phyloP scores from a whole-genome alignment of 2,113 vertebrate genomes.

The Onychorhynchus coronatus region DNA sequence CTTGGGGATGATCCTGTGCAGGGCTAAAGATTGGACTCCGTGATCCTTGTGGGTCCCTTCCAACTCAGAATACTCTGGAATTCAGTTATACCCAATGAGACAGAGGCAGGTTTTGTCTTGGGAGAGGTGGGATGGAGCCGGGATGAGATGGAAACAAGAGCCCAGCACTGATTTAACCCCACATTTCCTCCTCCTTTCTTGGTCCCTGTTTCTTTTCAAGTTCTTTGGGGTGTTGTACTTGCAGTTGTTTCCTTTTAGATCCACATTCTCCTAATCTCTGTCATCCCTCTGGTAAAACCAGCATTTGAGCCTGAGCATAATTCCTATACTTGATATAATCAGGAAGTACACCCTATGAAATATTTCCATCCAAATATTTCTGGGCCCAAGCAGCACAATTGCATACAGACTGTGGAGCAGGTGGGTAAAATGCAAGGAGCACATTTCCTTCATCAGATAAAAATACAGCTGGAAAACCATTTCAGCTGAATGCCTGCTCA shows the following conservation, averaged over 20 bases:
- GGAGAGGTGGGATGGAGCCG: neutral
- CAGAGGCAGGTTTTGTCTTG: neutral
- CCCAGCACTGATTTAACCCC: neutral
- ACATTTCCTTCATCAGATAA: neutral
- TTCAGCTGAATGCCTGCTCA: neutral
- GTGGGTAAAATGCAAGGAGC: neutral
- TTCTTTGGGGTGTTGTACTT: neutral
- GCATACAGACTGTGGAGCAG: neutral
- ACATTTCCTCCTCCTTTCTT: neutral
- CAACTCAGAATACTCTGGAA: neutral
- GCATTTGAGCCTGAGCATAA: neutral
- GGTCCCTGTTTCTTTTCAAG: neutral
- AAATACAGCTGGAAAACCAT: neutral
- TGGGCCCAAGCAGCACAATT: neutral
- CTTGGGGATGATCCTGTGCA: neutral
- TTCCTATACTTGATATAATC: neutral
- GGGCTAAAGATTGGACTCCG: too few relatives aligned
- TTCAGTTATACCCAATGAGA: neutral
- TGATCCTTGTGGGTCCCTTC: neutral
- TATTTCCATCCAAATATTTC: neutral
- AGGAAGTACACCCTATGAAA: neutral
- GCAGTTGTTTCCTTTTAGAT: neutral
- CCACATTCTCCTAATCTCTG: neutral
- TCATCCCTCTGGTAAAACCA: neutral
- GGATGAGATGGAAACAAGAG: neutral